Conservation (phyloP, 2,888 invertebrate genomes). For the Chorisops tibialis region DNA sequence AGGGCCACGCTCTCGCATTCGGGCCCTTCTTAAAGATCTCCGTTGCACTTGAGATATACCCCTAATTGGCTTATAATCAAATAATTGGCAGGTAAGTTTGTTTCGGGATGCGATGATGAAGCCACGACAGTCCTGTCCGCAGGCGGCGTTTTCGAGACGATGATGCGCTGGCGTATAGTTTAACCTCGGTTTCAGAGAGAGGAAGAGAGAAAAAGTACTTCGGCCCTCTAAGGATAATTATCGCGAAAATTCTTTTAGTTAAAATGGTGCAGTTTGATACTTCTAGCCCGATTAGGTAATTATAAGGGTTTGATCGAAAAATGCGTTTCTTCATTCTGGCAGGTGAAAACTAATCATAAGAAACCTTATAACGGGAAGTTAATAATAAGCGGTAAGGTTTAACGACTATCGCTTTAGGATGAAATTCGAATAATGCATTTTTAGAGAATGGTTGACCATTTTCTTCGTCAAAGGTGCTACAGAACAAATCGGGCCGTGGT, state of each 20-base stretch:
- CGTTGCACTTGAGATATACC: not conserved
- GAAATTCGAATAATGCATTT: too few species aligned
- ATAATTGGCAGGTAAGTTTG: slow-evolving; percentile 16
- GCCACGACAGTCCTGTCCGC: slow-evolving; percentile 12
- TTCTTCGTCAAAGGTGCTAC: too few species aligned
- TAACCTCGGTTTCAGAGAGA: not conserved
- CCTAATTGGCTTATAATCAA: slow-evolving; percentile 21
- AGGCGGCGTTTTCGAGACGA: slow-evolving; percentile 4
- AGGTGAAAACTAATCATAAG: too few species aligned
- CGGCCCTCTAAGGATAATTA: not conserved
- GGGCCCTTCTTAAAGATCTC: not conserved
- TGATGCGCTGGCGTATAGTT: not conserved
- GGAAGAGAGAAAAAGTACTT: too few species aligned
- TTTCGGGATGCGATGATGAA: not conserved
- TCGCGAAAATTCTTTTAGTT: not conserved
- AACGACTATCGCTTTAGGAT: too few species aligned
- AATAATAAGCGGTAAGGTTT: too few species aligned
- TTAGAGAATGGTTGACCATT: too few species aligned
- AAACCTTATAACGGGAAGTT: not conserved
- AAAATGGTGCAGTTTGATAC: not conserved
- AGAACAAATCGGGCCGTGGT: too few species aligned
- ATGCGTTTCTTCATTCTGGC: too few species aligned
- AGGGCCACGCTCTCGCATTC: not conserved
- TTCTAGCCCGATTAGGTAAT: slow-evolving; percentile 6
- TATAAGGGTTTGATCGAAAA: not conserved